Conservation (phyloP, 1,140 invertebrate genomes). For the Coenobita brevimanus region DNA sequence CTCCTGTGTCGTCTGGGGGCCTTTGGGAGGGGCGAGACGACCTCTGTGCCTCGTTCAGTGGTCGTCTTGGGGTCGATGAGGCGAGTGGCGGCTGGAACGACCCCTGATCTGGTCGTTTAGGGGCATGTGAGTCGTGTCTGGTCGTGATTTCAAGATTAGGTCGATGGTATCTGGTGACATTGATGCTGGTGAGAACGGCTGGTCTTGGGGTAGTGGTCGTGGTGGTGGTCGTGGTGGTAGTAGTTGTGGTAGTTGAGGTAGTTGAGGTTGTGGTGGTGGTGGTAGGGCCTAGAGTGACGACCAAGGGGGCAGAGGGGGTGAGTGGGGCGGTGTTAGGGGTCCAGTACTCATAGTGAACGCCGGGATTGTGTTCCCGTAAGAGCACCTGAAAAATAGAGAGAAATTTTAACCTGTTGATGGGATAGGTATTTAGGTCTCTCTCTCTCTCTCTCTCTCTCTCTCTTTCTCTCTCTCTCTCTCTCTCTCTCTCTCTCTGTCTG, state of each 20-base stretch:
- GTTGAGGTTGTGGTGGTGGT: neutral
- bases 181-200: constrained; percentile 7
- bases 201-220: constrained; percentile 1
- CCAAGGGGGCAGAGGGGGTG: neutral
- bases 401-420: too few relatives aligned
- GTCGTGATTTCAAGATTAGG: neutral
- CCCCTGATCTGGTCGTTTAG: neutral
- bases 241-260: neutral
- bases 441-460: neutral
- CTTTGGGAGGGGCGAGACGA: too few relatives aligned
- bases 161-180: neutral
- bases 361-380: constrained; percentile 29
- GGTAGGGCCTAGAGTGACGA: neutral
- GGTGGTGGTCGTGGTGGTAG: neutral
- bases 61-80: too few relatives aligned
- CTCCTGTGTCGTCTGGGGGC: too few relatives aligned
- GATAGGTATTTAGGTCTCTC: too few relatives aligned
- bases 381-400: neutral
- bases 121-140: too few relatives aligned
- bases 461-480: constrained; percentile 1
- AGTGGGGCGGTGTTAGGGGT: constrained; percentile 13
- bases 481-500: too few relatives aligned
- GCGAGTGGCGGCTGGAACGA: too few relatives aligned
- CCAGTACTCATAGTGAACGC: constrained; percentile 51
- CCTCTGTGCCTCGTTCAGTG: neutral